Evolutionary conservation across 2,113 vertebrate genomes (phyloP).

Genomic region (Lampris incognitus): DNA sequence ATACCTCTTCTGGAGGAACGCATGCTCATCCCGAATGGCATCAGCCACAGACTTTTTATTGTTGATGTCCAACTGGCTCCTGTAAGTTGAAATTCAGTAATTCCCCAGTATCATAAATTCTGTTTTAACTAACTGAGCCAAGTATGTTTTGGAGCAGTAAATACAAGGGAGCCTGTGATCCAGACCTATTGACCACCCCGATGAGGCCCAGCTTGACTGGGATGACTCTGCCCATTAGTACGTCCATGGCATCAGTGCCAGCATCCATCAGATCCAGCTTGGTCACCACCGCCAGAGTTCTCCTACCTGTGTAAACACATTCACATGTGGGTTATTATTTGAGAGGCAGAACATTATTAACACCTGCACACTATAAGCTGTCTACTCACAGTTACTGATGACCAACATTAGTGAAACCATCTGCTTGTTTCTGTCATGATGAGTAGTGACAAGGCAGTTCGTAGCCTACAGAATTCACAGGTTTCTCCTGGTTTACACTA

Average conservation of each 20-base stretch:
- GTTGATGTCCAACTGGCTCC: slow-evolving; percentile 98
- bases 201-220: slow-evolving; percentile 98
- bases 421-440: too few species aligned
- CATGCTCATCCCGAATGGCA: slow-evolving; percentile 94
- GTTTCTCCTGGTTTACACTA: too few species aligned
- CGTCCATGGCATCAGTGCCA: slow-evolving; percentile 98
- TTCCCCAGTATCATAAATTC: not conserved
- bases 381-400: too few species aligned
- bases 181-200: slow-evolving; percentile 96
- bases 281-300: slow-evolving; percentile 97
- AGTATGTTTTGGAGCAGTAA: not conserved
- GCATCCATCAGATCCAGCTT: slow-evolving; percentile 99
- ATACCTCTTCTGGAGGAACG: slow-evolving; percentile 98
- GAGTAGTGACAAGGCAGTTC: too few species aligned
- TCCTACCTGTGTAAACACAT: slow-evolving; percentile 84
- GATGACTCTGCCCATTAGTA: slow-evolving; percentile 97
- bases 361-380: too few species aligned
- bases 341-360: too few species aligned
- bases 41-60: slow-evolving; percentile 95
- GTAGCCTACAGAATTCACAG: too few species aligned
- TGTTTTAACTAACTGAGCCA: not conserved
- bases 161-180: not conserved
- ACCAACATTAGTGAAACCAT: too few species aligned
- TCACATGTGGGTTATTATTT: not conserved
- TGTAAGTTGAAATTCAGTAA: slow-evolving; percentile 57